Conservation (phyloP, 2,888 invertebrate genomes). For the Drosophila koepferae region DNA sequence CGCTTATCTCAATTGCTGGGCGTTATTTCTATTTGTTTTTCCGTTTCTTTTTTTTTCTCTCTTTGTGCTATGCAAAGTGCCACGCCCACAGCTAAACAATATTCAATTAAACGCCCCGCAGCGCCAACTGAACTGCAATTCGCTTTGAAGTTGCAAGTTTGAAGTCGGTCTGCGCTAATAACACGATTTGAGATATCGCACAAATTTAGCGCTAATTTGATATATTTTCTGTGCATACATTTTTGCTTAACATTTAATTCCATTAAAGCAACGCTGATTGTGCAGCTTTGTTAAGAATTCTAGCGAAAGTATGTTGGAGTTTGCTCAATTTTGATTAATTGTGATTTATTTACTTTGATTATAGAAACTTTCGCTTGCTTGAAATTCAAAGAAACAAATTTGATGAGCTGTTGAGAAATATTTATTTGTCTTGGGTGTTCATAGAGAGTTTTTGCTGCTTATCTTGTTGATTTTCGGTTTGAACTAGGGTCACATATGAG, state of each 20-base stretch:
- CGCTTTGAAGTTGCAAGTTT: conserved; percentile 61
- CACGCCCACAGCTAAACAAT: conserved; percentile 40
- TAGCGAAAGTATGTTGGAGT: conserved; percentile 23
- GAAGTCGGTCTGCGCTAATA: conserved; percentile 37
- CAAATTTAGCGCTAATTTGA: conserved; percentile 73
- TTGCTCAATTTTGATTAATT: background rate
- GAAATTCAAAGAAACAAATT: background rate
- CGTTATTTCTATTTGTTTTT: conserved; percentile 67
- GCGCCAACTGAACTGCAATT: conserved; percentile 57
- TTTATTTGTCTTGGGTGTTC: background rate
- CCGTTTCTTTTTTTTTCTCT: background rate
- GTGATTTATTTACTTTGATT: background rate
- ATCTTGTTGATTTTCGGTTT: background rate
- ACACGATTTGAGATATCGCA: conserved; percentile 49
- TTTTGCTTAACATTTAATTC: conserved; percentile 67
- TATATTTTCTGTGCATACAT: conserved; percentile 73
- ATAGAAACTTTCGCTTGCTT: conserved; percentile 26
- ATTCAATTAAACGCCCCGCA: conserved; percentile 82
- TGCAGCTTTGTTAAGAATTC: conserved; percentile 17
- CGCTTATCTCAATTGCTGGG: conserved; percentile 66
- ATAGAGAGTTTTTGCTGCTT: background rate
- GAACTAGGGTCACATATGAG: background rate
- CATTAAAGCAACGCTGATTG: conserved; percentile 58
- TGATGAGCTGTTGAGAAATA: background rate
- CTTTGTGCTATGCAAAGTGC: conserved; percentile 13